Conservation (phyloP, 2,797 vertebrate genomes). For the Chaetophractus vellerosus region DNA sequence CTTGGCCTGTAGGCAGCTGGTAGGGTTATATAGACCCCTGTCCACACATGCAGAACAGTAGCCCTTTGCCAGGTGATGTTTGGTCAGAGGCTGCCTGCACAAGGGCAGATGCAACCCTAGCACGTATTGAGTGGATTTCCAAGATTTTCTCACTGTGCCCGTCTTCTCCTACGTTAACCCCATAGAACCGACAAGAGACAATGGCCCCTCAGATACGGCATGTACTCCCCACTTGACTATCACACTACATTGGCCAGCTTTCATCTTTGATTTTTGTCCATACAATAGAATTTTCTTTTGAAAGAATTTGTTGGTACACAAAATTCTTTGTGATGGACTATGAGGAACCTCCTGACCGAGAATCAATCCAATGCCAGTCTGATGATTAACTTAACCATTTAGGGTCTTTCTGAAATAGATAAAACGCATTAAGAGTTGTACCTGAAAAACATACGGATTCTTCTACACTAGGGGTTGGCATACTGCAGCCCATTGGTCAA, state of each 20-base stretch:
- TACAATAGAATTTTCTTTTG: neutral
- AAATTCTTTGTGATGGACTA: neutral
- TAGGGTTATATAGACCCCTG: neutral
- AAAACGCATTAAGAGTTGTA: neutral
- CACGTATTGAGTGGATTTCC: neutral
- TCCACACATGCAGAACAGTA: too few relatives aligned
- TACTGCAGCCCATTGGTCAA: neutral
- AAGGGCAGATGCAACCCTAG: neutral
- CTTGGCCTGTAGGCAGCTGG: neutral
- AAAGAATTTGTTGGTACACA: neutral
- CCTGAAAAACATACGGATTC: neutral
- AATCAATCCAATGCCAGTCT: neutral
- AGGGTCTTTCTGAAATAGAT: neutral
- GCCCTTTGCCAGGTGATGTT: neutral
- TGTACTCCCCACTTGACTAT: rapidly evolving
- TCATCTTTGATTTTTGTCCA: neutral
- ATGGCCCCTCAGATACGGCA: rapidly evolving
- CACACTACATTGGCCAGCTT: too few relatives aligned
- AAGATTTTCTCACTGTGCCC: neutral
- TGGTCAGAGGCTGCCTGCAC: neutral
- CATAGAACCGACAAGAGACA: neutral
- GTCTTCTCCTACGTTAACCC: neutral
- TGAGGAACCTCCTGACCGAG: neutral
- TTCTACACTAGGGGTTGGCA: neutral
- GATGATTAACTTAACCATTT: neutral